Evolutionary conservation across 2,113 vertebrate species (phyloP).

Genomic region (Petrocephalus zakoni): DNA sequence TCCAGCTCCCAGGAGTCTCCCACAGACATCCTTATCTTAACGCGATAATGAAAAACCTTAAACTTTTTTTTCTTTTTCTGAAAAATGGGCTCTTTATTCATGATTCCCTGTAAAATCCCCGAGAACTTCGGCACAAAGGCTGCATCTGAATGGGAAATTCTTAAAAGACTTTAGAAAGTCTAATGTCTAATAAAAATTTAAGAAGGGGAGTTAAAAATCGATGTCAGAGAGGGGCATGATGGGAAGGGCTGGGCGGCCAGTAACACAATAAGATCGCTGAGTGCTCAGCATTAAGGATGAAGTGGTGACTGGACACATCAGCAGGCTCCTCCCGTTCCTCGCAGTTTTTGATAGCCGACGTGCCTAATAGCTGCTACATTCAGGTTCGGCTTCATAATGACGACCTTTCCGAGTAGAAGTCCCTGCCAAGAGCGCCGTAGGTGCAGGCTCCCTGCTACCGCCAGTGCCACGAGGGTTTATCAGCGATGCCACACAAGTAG

Average conservation of each 20-base stretch:
- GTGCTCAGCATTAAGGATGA: background rate
- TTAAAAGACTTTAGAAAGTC: background rate
- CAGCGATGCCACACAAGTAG: background rate
- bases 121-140: background rate
- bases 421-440: background rate
- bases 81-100: background rate
- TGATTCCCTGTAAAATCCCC: background rate
- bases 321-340: background rate
- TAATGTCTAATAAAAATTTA: constrained; percentile 10
- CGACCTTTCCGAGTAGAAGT: background rate
- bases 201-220: constrained; percentile 1
- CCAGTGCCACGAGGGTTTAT: background rate
- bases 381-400: background rate
- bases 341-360: background rate
- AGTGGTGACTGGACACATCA: background rate
- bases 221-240: background rate
- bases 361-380: background rate
- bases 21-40: background rate
- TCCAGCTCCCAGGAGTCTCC: background rate
- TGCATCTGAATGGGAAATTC: background rate
- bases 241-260: background rate
- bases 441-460: background rate
- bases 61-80: background rate
- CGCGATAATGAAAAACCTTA: background rate
- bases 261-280: background rate